Percentiles rank a stretch among this genome's conserved stretches.
Conservation (phyloP, 1,140 invertebrate species). For the Zaprionus vittiger region DNA sequence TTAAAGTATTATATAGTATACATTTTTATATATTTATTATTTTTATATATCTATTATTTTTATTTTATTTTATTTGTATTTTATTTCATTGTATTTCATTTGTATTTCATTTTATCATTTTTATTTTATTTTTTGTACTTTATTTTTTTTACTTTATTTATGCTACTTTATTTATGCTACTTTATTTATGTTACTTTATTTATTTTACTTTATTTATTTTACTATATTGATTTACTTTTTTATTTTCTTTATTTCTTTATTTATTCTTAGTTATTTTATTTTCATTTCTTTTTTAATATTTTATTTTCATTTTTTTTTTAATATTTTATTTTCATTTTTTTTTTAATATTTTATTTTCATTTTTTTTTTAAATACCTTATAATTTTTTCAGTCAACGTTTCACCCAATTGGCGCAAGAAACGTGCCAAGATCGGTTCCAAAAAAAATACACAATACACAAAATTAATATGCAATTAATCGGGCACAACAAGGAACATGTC, state of each 20-base stretch:
- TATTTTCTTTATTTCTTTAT: no score
- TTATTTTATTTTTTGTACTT: constrained; percentile 8
- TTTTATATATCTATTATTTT: no score
- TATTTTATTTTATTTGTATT: no score
- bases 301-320: constrained; percentile 24
- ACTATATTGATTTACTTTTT: no score
- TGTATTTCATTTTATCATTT: constrained; percentile 3
- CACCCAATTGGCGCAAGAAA: constrained; percentile 72
- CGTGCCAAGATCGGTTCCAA: constrained; percentile 72
- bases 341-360: constrained; percentile 17
- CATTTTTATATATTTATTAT: constrained; percentile 1
- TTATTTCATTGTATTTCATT: no score
- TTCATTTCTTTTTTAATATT: constrained; percentile 17
- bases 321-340: constrained; percentile 11
- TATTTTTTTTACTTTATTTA: background rate
- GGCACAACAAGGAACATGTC: constrained; percentile 77
- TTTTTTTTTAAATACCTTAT: constrained; percentile 16
- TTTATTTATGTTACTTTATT: background rate
- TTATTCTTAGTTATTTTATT: background rate
- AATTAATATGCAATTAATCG: constrained; percentile 83
- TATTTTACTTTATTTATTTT: background rate
- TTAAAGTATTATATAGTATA: background rate
- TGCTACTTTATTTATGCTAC: no score
- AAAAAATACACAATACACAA: constrained; percentile 53
- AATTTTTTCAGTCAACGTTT: constrained; percentile 37